These are phyloP conservation scores for Gadus macrocephalus DNA, from an alignment of 2,113 vertebrate genomes.

Conservation along the genomic window DNA sequence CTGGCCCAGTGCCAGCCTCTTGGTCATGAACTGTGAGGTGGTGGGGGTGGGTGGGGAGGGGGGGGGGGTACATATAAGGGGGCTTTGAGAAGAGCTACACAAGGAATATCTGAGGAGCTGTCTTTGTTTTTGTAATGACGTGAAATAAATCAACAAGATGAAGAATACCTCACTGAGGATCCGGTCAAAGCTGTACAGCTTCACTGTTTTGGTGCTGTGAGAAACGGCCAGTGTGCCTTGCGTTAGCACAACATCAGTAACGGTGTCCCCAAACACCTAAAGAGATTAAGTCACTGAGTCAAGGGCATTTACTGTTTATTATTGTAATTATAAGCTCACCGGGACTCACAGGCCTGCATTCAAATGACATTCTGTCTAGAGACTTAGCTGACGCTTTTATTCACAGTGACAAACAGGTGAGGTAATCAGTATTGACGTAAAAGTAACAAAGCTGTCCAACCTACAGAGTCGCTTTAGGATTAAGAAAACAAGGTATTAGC, in stretches of 20 bases:
- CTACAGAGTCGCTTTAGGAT: too few relatives aligned
- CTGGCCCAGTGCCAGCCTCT: conserved; percentile 78
- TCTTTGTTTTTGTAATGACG: neutral
- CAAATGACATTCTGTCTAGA: too few relatives aligned
- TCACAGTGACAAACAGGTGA: too few relatives aligned
- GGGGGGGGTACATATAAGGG: conserved; percentile 29
- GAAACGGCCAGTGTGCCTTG: conserved; percentile 89
- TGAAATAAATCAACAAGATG: neutral
- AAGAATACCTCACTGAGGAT: conserved; percentile 81
- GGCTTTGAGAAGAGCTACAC: neutral
- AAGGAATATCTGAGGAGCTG: conserved; percentile 67
- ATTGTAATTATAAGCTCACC: neutral
- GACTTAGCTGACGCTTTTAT: too few relatives aligned
- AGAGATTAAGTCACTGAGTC: conserved; percentile 14
- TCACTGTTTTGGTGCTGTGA: conserved; percentile 84
- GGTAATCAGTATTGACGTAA: too few relatives aligned
- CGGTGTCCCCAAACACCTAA: conserved; percentile 86
- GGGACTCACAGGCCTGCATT: neutral
- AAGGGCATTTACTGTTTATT: too few relatives aligned
- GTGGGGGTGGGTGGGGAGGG: conserved; percentile 63
- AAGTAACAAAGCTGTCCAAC: too few relatives aligned
- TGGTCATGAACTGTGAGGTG: conserved; percentile 80
- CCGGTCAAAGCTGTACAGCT: conserved; percentile 88
- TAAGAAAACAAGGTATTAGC: too few relatives aligned
- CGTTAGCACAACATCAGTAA: conserved; percentile 85